These are phyloP conservation scores for Nipponacmea schrenckii DNA, from an alignment of 2,888 invertebrate genomes.

Conservation along the genomic window DNA sequence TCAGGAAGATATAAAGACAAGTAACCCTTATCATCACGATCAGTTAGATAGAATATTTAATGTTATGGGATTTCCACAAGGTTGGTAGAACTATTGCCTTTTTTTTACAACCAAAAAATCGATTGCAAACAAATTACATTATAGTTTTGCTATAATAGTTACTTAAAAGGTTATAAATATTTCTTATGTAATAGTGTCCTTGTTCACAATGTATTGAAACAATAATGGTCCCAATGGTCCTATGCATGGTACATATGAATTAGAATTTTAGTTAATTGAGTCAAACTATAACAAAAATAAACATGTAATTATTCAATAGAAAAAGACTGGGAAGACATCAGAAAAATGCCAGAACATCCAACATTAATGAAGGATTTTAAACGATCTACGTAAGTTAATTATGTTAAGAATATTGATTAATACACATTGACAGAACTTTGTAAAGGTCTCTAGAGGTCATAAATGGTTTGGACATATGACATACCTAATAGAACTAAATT, in stretches of 20 bases:
- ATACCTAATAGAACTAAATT: too few species aligned
- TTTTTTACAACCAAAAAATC: neutral
- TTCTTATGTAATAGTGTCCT: neutral
- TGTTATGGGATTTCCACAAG: constrained; percentile 97
- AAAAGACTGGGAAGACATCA: constrained; percentile 98
- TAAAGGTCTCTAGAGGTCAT: too few species aligned
- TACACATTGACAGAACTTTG: constrained; percentile 13
- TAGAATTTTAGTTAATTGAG: too few species aligned
- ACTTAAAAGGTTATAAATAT: too few species aligned
- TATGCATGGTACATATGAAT: too few species aligned
- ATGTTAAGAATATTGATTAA: neutral
- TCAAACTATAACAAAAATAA: too few species aligned
- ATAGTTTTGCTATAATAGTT: too few species aligned
- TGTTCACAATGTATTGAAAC: neutral
- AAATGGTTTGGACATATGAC: too few species aligned
- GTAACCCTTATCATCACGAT: constrained; percentile 99
- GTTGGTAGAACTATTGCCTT: constrained; percentile 38
- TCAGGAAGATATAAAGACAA: constrained; percentile 99
- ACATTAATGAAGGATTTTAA: constrained; percentile 96
- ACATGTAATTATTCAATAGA: constrained; percentile 46
- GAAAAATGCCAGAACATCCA: constrained; percentile 98
- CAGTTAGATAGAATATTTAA: constrained; percentile 98
- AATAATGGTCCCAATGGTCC: too few species aligned
- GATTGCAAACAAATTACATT: too few species aligned
- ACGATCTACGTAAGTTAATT: constrained; percentile 80